Evolutionary conservation across 2,113 vertebrate genomes (phyloP), one percentile per base, ranked within the genome.

Genomic region (Neolamprologus caudopunctatus): DNA sequence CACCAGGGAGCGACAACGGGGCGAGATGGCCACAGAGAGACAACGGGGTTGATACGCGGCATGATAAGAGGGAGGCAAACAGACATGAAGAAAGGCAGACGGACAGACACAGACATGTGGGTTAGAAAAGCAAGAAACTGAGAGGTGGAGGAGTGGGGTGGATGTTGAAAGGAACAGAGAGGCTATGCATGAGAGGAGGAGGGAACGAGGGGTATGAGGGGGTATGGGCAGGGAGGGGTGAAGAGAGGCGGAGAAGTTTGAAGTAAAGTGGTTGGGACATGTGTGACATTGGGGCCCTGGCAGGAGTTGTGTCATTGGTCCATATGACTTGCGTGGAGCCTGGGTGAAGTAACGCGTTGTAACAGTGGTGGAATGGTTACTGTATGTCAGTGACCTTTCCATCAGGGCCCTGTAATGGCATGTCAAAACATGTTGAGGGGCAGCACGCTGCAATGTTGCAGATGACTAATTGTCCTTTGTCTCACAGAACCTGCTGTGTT

Each of bases 301-400:
- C 93, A 88, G 94, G 85, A 95, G 92, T 93, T 92, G 94, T 94
- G 94, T 95, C 94, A 95, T 90, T 93, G 95, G 93, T 92, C 90
- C 85, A 26, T 92, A 91, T 93, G 95, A 96, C 93, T 95, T 93
- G 92, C 85, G 88, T 87, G 85, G 91, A 89, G 92, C 85, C 79
- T 55, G 86, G 85, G 85, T 94, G 95, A 92, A 93, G 93, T 94
- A 94, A 95, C 91, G 79, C 90, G 83, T 88, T 92, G 91, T 85
- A 95, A 89, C 95, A 95, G 94, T 94, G 91, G 93, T 87, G 92
- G 92, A 95, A 93, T 95, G 95, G 94, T 95, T 94, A 93, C 92
- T 94, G 94, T 90, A 94, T 94, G 94, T 94, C 95, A 95, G 86
- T 95, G 94, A 93, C 94, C 95, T 94, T 94, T 95, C 89, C 91